These are phyloP conservation scores for Tineola bisselliella DNA, from an alignment of 2,888 invertebrate species.

Conservation along the genomic window DNA sequence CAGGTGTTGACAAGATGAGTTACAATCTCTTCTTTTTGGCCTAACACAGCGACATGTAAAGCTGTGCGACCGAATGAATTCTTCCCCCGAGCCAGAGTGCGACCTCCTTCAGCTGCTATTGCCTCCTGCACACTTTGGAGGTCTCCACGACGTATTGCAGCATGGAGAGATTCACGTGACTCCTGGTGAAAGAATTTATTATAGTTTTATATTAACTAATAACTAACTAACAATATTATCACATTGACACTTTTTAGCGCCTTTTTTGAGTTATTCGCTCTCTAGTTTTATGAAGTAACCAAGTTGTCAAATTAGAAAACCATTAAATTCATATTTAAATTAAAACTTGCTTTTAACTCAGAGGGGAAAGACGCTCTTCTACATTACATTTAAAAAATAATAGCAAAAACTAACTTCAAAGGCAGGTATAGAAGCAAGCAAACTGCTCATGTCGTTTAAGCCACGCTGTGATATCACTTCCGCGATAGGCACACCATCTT, in stretches of 20 bases:
- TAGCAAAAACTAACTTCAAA: conserved; percentile 75
- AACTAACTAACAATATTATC: too few species aligned
- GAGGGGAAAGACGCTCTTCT: too few species aligned
- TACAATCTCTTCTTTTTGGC: conserved; percentile 83
- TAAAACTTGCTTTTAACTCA: too few species aligned
- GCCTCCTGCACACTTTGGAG: conserved; percentile 67
- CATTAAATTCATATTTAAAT: too few species aligned
- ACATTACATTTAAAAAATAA: too few species aligned
- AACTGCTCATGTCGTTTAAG: conserved; percentile 72
- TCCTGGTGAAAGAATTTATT: conserved; percentile 58
- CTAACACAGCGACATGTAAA: conserved; percentile 87
- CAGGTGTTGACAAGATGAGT: conserved; percentile 77
- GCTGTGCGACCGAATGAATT: conserved; percentile 80
- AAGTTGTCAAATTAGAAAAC: too few species aligned
- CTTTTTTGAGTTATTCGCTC: too few species aligned
- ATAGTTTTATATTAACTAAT: neutral
- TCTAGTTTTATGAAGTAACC: too few species aligned
- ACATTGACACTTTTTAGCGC: too few species aligned
- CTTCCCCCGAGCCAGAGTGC: conserved; percentile 54
- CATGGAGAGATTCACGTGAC: conserved; percentile 79
- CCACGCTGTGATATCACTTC: conserved; percentile 76
- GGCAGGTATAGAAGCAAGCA: conserved; percentile 76
- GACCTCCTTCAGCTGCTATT: conserved; percentile 60
- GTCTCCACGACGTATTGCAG: conserved; percentile 72
- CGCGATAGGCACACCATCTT: conserved; percentile 73